These are phyloP conservation scores for Meloidogyne chitwoodi DNA, from an alignment of 1,140 invertebrate genomes.

Conservation along the genomic window DNA sequence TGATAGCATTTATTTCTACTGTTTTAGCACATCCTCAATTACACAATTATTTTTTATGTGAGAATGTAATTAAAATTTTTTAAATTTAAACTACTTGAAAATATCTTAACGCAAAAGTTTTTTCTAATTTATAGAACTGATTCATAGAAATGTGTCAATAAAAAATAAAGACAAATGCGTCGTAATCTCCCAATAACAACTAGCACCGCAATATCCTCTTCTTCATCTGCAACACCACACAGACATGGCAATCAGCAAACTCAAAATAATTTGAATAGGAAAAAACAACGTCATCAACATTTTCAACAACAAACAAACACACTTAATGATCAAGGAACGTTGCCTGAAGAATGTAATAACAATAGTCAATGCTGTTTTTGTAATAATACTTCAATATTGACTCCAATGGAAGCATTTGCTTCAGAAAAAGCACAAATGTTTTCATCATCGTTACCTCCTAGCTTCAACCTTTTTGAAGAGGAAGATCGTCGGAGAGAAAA, in stretches of 20 bases:
- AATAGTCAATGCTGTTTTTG: not conserved
- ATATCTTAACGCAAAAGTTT: not conserved
- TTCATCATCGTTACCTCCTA: not conserved
- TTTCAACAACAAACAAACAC: not conserved
- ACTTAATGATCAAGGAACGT: not conserved
- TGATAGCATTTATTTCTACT: not conserved
- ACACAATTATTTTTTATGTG: not conserved
- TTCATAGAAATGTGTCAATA: not conserved
- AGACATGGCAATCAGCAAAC: not conserved
- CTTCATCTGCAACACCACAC: not conserved
- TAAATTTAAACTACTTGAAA: too few species aligned
- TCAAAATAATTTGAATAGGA: not conserved
- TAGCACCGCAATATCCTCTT: not conserved
- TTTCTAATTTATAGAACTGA: not conserved
- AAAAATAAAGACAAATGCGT: not conserved
- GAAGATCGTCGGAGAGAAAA: conserved; percentile 30
- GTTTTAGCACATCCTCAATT: not conserved
- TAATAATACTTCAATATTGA: not conserved
- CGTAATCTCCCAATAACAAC: not conserved
- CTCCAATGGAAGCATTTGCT: not conserved
- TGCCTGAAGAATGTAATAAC: not conserved
- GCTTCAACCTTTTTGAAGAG: conserved; percentile 12
- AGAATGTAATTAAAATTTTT: not conserved
- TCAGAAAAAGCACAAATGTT: not conserved
- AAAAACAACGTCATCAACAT: not conserved